phyloP scores from a whole-genome alignment of 1,140 invertebrate species.

The Eciton burchellii region DNA sequence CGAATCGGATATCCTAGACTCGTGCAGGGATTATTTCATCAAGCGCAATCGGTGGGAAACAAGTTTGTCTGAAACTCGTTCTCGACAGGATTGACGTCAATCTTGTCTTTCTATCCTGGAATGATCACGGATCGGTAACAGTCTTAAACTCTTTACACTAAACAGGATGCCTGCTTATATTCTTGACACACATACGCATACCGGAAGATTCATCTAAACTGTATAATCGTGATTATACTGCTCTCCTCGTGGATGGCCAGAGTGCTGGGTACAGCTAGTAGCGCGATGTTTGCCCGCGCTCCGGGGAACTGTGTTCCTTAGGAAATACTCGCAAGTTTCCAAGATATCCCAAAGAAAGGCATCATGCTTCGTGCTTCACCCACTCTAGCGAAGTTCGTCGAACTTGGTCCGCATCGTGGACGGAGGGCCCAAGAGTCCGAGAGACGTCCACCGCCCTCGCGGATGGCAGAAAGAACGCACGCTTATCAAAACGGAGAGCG shows the following conservation, averaged over 20 bases:
- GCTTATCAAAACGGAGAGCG: slow-evolving; percentile 42
- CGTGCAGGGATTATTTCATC: background rate
- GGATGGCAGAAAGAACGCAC: slow-evolving; percentile 3
- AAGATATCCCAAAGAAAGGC: background rate
- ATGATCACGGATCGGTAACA: background rate
- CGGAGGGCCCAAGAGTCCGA: too few species aligned
- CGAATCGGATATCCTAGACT: background rate
- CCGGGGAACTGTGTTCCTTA: background rate
- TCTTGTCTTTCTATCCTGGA: background rate
- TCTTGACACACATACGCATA: background rate
- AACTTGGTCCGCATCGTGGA: slow-evolving; percentile 43
- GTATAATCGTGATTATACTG: background rate
- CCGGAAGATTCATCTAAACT: background rate
- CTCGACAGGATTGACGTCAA: background rate
- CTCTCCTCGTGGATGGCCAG: too few species aligned
- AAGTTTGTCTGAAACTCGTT: slow-evolving; percentile 3
- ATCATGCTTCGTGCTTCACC: background rate
- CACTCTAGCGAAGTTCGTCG: slow-evolving; percentile 31
- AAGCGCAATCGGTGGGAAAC: background rate
- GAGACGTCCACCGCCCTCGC: background rate
- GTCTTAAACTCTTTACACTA: background rate
- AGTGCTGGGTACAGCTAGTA: background rate
- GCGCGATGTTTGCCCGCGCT: background rate
- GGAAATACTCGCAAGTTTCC: slow-evolving; percentile 1
- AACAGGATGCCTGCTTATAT: background rate